These are phyloP conservation scores for Scortum barcoo DNA, from an alignment of 2,113 vertebrate species.

Conservation along the genomic window DNA sequence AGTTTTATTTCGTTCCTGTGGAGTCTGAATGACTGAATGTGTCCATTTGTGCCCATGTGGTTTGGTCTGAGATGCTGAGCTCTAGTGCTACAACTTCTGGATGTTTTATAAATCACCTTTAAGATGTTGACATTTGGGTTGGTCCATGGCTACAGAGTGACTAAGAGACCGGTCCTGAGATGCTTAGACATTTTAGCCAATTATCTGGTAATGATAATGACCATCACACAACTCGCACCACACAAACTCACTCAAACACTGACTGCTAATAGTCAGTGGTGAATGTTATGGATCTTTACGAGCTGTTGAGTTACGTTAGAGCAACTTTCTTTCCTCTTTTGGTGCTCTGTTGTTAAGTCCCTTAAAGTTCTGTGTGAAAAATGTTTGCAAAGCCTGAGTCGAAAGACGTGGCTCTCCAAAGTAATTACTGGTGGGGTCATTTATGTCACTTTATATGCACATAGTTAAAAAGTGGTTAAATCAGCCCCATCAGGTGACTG, in stretches of 20 bases:
- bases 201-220: conserved; percentile 24
- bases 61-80: too few relatives aligned
- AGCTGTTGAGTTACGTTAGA: conserved; percentile 7
- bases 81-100: too few relatives aligned
- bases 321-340: neutral
- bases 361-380: neutral
- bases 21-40: too few relatives aligned
- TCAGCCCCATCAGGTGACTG: conserved; percentile 17
- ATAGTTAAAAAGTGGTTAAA: conserved; percentile 43
- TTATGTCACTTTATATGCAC: conserved; percentile 54
- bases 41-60: too few relatives aligned
- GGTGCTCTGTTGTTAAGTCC: neutral
- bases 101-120: too few relatives aligned
- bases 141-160: conserved; percentile 7
- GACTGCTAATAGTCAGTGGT: neutral
- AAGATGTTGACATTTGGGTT: conserved; percentile 1
- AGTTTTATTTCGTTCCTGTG: too few relatives aligned
- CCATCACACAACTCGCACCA: neutral
- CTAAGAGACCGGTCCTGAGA: neutral
- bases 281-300: conserved; percentile 7
- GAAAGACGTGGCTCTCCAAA: conserved; percentile 31
- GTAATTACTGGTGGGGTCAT: conserved; percentile 42
- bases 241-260: neutral
- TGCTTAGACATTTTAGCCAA: conserved; percentile 2
- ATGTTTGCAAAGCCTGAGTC: neutral